Evolutionary conservation across 1,140 invertebrate genomes (phyloP).

Genomic region (Drosophila takahashii): DNA sequence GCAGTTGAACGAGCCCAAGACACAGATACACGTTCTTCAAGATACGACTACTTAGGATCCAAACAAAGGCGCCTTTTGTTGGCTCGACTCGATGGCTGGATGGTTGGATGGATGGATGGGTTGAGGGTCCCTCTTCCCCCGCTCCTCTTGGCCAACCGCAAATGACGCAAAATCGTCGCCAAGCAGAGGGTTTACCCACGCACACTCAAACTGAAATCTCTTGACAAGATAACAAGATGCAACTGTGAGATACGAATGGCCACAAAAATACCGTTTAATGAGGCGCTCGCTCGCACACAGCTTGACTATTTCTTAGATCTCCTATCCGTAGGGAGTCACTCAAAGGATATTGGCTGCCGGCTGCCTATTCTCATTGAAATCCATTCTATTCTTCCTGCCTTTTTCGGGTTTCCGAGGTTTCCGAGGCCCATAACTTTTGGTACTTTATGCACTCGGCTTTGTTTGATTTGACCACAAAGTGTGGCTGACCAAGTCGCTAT

Average conservation of each 20-base stretch:
- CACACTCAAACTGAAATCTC: constrained; percentile 28
- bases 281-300: constrained; percentile 48
- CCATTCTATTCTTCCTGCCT: constrained; percentile 32
- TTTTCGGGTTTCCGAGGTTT: constrained; percentile 28
- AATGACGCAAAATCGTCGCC: constrained; percentile 65
- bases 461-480: constrained; percentile 58
- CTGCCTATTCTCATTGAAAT: constrained; percentile 47
- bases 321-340: constrained; percentile 47
- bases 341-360: constrained; percentile 53
- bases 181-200: constrained; percentile 41
- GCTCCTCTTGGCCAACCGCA: constrained; percentile 49
- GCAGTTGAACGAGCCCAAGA: constrained; percentile 13
- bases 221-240: constrained; percentile 63
- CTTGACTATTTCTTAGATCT: constrained; percentile 58
- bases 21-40: constrained; percentile 37
- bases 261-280: constrained; percentile 73
- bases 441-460: constrained; percentile 49
- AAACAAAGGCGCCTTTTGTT: constrained; percentile 59
- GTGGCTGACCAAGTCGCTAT: constrained; percentile 26
- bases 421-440: constrained; percentile 49
- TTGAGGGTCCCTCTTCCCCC: constrained; percentile 12
- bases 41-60: constrained; percentile 50
- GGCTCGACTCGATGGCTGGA: constrained; percentile 13
- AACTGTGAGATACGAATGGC: constrained; percentile 51
- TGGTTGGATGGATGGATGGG: constrained; percentile 41